phyloP scores from a whole-genome alignment of 2,113 vertebrate genomes.

The Oncorhynchus kisutch region DNA sequence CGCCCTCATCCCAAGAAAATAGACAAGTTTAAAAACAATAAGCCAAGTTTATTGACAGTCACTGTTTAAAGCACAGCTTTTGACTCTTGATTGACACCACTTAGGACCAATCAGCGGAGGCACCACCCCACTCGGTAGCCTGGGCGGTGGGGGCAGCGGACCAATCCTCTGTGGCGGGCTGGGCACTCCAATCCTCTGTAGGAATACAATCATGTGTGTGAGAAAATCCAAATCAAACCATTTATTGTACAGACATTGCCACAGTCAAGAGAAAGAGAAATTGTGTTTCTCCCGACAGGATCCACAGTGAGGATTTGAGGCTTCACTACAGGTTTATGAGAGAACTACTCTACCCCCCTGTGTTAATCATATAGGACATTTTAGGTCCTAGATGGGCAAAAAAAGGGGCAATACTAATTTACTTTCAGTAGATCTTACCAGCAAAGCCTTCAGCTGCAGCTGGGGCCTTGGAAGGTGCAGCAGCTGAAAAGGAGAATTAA shows the following conservation, averaged over 20 bases:
- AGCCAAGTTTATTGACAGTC: constrained; percentile 45
- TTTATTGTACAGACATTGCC: background rate
- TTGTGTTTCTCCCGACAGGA: constrained; percentile 72
- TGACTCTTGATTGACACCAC: background rate
- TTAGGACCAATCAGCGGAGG: constrained; percentile 90
- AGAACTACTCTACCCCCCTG: constrained; percentile 68
- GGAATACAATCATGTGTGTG: background rate
- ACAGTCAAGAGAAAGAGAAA: background rate
- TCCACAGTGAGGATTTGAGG: constrained; percentile 60
- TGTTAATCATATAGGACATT: constrained; percentile 63
- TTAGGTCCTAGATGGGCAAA: constrained; percentile 58
- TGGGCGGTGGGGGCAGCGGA: constrained; percentile 95
- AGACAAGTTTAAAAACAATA: constrained; percentile 16
- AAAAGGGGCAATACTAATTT: constrained; percentile 46
- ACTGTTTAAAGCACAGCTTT: background rate
- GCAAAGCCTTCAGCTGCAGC: constrained; percentile 32
- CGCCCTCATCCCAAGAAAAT: background rate
- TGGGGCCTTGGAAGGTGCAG: constrained; percentile 31
- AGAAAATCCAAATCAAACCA: background rate
- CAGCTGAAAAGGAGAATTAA: background rate
- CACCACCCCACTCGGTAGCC: constrained; percentile 93
- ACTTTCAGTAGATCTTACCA: constrained; percentile 6
- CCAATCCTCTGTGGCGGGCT: constrained; percentile 96
- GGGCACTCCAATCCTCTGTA: constrained; percentile 93
- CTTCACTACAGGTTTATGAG: constrained; percentile 72